These are phyloP conservation scores for Tetramorium parvispinum DNA, from an alignment of 1,140 invertebrate species.

Conservation along the genomic window DNA sequence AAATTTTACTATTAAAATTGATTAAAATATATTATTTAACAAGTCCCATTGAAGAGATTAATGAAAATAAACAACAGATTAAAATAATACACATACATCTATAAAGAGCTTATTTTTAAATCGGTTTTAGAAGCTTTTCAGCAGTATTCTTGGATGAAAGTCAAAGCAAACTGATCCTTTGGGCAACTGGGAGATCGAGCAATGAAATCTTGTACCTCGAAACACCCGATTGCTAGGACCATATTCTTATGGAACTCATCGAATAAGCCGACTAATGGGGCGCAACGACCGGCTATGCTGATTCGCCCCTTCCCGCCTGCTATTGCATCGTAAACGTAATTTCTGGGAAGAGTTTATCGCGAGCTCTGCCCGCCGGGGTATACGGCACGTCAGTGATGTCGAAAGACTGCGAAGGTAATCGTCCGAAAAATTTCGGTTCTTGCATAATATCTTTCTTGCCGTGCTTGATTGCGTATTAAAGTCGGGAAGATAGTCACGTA, in stretches of 20 bases:
- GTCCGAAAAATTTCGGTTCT: constrained; percentile 5
- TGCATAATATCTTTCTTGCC: constrained; percentile 7
- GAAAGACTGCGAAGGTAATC: not conserved
- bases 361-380: not conserved
- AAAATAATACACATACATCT: not conserved
- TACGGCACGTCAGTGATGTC: constrained; percentile 5
- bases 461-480: constrained; percentile 13
- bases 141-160: not conserved
- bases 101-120: not conserved
- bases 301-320: not conserved
- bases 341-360: constrained; percentile 21
- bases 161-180: not conserved
- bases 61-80: not conserved
- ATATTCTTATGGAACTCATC: constrained; percentile 9
- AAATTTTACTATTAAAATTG: not conserved
- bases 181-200: not conserved
- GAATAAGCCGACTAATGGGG: constrained; percentile 13
- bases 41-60: not conserved
- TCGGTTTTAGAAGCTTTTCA: not conserved
- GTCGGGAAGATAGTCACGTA: not conserved
- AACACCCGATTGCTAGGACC: not conserved
- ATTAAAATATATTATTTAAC: not conserved
- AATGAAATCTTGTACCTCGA: not conserved
- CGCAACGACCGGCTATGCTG: not conserved
- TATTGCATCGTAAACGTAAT: constrained; percentile 40